Percentiles rank a stretch among this genome's conserved stretches.
Evolutionary conservation across 2,113 vertebrate species (phyloP).

Genomic region (Eptatretus burgeri): DNA sequence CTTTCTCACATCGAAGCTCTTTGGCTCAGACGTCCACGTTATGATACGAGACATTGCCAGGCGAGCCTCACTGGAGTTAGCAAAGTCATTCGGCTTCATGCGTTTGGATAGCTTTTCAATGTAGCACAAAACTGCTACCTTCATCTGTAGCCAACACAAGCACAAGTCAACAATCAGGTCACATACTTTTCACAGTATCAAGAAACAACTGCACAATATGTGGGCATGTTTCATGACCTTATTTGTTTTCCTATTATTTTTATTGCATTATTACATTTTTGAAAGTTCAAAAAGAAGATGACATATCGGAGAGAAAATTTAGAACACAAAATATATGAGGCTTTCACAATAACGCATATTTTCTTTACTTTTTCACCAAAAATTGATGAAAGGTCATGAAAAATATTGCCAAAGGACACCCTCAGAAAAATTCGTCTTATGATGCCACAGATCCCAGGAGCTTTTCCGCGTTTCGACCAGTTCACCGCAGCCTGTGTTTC

Average conservation of each 20-base stretch:
- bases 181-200: no score
- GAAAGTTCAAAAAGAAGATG: background rate
- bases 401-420: no score
- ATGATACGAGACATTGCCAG: conserved; percentile 92
- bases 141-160: conserved; percentile 29
- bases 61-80: conserved; percentile 86
- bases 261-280: conserved; percentile 7
- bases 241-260: background rate
- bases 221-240: conserved; percentile 3
- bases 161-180: background rate
- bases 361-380: conserved; percentile 11
- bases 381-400: conserved; percentile 12
- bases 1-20: conserved; percentile 95
- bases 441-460: no score
- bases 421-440: no score
- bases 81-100: conserved; percentile 87
- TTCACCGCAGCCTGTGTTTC: no score
- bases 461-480: no score
- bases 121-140: conserved; percentile 89
- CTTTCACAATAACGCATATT: conserved; percentile 10
- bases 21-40: conserved; percentile 97
- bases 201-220: no score
- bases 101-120: conserved; percentile 69
- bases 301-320: conserved; percentile 4
- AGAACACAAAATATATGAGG: conserved; percentile 9